Evolutionary conservation across 2,888 invertebrate genomes (phyloP).

Genomic region (Ophion costatus): DNA sequence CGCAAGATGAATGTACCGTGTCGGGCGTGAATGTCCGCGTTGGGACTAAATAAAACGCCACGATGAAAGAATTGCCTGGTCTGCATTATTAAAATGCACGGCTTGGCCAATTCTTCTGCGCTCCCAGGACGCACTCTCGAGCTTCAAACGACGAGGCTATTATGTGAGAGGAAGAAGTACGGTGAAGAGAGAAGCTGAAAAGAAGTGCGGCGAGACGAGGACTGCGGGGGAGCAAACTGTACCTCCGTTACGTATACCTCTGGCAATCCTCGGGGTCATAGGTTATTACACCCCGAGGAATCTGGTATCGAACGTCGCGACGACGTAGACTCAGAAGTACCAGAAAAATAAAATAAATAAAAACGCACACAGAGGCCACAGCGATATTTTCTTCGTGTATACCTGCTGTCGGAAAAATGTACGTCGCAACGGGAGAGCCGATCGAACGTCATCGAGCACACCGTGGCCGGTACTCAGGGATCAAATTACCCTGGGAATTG

Average conservation of each 20-base stretch:
- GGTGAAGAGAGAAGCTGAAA: conserved; percentile 16
- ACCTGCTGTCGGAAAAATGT: conserved; percentile 32
- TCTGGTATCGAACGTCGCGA: background rate
- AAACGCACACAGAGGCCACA: background rate
- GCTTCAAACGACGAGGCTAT: background rate
- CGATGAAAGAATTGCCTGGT: conserved; percentile 47
- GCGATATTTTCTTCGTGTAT: background rate
- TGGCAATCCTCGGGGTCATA: conserved; percentile 54
- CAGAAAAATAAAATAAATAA: background rate
- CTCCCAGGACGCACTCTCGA: background rate
- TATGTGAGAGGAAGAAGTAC: conserved; percentile 19
- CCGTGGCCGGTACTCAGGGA: conserved; percentile 35
- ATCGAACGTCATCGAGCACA: conserved; percentile 27
- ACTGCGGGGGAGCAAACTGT: conserved; percentile 14
- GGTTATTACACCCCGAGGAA: conserved; percentile 34
- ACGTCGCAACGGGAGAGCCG: background rate
- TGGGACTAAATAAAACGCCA: conserved; percentile 24
- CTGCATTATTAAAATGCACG: conserved; percentile 57
- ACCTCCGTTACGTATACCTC: conserved; percentile 35
- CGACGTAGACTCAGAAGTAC: background rate
- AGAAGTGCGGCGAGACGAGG: conserved; percentile 17
- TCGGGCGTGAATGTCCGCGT: conserved; percentile 26
- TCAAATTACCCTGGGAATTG: conserved; percentile 62
- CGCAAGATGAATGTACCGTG: background rate
- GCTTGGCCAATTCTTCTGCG: conserved; percentile 2